Conservation (phyloP, 2,797 vertebrate genomes). For the Nyctalus aviator region DNA sequence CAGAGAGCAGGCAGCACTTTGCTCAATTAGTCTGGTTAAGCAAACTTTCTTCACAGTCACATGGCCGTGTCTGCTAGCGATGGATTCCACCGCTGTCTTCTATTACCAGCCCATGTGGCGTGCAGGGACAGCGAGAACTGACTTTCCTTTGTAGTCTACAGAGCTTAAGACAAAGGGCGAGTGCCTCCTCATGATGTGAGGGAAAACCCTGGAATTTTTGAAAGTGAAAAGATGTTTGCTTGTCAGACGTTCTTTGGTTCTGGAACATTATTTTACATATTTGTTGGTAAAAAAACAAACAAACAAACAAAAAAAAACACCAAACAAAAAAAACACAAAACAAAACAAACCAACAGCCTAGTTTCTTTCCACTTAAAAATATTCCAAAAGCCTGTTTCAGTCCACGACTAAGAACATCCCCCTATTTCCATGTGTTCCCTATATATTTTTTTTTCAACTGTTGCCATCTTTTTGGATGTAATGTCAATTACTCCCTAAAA, state of each 20-base stretch:
- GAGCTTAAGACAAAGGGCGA: background rate
- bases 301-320: no score
- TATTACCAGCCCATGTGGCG: background rate
- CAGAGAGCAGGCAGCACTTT: background rate
- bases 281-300: background rate
- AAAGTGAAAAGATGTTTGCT: background rate
- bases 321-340: no score
- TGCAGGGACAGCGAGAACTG: background rate
- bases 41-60: background rate
- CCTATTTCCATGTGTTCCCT: background rate
- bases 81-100: background rate
- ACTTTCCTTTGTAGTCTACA: slow-evolving; percentile 44
- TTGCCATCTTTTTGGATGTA: background rate
- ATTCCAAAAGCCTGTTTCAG: background rate
- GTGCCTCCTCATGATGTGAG: background rate
- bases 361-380: slow-evolving; percentile 6
- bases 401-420: background rate
- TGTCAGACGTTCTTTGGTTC: background rate
- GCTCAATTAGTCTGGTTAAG: background rate
- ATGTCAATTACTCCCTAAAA: slow-evolving; percentile 6
- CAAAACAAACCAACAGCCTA: background rate
- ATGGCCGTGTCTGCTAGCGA: background rate
- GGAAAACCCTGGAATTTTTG: background rate
- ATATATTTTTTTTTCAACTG: background rate
- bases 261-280: background rate